Evolutionary conservation across 1,140 invertebrate species (phyloP).

Genomic region (Dinothrombium tinctorium): DNA sequence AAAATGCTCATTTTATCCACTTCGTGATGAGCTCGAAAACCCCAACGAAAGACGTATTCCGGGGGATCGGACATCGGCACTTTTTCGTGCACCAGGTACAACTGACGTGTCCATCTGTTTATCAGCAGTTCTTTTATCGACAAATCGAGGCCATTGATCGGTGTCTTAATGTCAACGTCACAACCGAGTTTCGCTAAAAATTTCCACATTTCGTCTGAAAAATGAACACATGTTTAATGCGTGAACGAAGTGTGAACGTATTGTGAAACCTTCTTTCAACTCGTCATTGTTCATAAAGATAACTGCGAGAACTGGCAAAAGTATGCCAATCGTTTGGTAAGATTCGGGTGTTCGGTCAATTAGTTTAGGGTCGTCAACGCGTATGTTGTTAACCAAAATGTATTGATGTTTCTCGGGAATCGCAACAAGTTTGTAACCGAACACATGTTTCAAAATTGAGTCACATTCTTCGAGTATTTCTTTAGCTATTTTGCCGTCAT

Average conservation of each 20-base stretch:
- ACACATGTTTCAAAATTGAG: background rate
- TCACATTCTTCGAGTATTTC: background rate
- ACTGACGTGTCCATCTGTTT: background rate
- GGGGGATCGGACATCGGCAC: background rate
- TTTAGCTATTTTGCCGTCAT: background rate
- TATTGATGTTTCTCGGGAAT: background rate
- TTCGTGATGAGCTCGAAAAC: constrained; percentile 3
- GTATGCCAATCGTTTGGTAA: background rate
- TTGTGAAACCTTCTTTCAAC: background rate
- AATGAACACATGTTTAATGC: background rate
- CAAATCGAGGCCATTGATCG: background rate
- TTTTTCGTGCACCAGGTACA: background rate
- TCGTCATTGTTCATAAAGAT: constrained; percentile 2
- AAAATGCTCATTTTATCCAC: background rate
- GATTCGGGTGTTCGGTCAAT: background rate
- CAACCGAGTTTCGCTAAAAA: background rate
- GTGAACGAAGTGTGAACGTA: background rate
- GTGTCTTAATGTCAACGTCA: background rate
- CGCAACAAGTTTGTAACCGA: background rate
- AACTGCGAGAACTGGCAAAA: background rate
- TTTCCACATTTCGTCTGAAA: constrained; percentile 2
- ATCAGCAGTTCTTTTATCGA: background rate
- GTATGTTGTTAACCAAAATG: background rate
- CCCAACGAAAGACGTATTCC: background rate
- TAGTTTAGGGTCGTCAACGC: no score